phyloP scores from a whole-genome alignment of 2,113 vertebrate species.

The Ariopsis seemanni region DNA sequence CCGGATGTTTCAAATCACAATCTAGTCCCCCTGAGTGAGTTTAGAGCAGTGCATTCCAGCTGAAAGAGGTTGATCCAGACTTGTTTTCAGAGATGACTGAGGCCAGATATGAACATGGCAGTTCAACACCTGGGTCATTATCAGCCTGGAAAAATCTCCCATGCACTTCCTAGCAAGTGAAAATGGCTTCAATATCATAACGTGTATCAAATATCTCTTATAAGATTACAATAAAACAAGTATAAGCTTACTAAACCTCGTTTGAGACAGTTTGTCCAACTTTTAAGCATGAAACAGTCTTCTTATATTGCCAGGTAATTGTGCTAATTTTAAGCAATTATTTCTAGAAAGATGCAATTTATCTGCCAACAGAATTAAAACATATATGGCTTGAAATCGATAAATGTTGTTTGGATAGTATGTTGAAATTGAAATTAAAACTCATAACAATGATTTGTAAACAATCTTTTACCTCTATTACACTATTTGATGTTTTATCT shows the following conservation, averaged over 20 bases:
- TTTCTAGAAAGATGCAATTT: neutral
- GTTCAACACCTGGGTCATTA: neutral
- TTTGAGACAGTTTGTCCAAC: neutral
- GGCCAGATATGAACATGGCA: neutral
- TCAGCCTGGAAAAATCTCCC: neutral
- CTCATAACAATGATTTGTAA: too few relatives aligned
- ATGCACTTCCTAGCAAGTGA: neutral
- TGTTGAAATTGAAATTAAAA: too few relatives aligned
- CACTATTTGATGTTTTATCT: too few relatives aligned
- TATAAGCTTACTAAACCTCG: neutral
- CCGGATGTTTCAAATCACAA: neutral
- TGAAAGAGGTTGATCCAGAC: neutral
- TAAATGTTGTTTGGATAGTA: neutral
- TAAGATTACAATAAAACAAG: neutral
- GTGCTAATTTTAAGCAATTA: neutral
- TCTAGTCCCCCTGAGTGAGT: neutral
- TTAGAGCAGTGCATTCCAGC: neutral
- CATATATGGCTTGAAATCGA: neutral
- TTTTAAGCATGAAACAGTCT: too few relatives aligned
- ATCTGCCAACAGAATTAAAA: neutral
- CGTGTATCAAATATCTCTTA: neutral
- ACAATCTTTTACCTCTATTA: too few relatives aligned
- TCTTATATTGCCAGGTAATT: neutral
- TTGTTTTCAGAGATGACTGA: neutral
- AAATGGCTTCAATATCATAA: neutral